Base-by-base conservation (phyloP, 2,113 vertebrate genomes). In the Eulemur rufifrons region DNA sequence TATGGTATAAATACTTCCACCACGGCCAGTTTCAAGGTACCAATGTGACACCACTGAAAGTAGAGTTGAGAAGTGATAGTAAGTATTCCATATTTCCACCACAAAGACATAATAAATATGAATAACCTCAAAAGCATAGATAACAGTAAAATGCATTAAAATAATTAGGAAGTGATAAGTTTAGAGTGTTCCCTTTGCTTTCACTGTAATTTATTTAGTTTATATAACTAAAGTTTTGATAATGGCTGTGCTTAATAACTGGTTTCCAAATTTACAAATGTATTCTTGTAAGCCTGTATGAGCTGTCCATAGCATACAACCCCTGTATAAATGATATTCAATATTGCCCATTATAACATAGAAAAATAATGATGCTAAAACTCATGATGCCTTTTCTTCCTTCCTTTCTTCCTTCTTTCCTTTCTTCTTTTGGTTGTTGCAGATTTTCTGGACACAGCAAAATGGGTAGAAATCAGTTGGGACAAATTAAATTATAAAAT, bases 201-300 rank as follows among this genome's bases (percentile, higher is more conserved):
- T 81, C 76, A 42, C 37, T 52, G 15, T 42, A 85, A 54, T 52
- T 64, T 80, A 78, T 90, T 94, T 89, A 92, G 42, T 23, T 96
- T 81, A 95, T 45, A 21, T 80, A 66, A 52, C 94, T 89, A n/a
- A 68, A 63, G 63, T 59, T 92, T 83, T 89, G 8, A 80, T 56
- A 87, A 52, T 80, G 42, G 14, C 14, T 89, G 10, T 69, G 8
- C 63, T 74, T 77, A 76, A 86, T 32, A 69, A 93, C 4, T 63
- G 45, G 52, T 21, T 93, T 96, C n/a, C 15, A 81, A 56, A 86
- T 10, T 76, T 77, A 10, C 8, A 21, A 80, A 89, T 68, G 39
- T 45, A 27, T 11, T 78, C 20, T 74, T 73, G 50, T 66, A 50
- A 78, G 15, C n/a, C 13, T 77, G 1, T n/a, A 73, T 42, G 66